Base-by-base conservation (phyloP, 2,113 vertebrate species). In the Cryptomyrus ogoouensis region DNA sequence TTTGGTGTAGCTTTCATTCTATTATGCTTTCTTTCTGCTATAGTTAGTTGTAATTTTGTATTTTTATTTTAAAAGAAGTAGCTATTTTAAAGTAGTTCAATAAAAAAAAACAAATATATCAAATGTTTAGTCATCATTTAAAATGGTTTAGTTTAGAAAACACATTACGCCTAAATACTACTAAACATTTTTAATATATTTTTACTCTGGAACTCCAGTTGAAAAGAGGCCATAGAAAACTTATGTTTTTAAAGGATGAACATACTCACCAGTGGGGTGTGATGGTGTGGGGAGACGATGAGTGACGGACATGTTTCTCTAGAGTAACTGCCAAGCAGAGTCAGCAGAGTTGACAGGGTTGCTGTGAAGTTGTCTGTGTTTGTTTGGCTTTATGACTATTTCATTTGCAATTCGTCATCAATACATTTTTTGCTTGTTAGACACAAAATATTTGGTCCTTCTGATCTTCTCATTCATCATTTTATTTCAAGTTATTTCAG, bases 401-500 rank as follows among this genome's bases (percentile, higher is more conserved):
- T 88, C 8, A 7, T 15, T 88, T 31, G 8, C 7, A 19, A 21
- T 88, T 88, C 21, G 24, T 62, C 35, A 52, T 52, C n/a, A 83
- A 46, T 89, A 39, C 12, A 19, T 70, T 52, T 83, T 83, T 21
- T 52, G 46, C 56, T 66, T 77, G 7, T 47, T 77, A 89, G 44
- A 49, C 27, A 89, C 17, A 77, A 89, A 77, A 77, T 31, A 77
- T 35, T n/a, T 53, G 15, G 50, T 21, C 5, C 24, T 50, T 88
- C 19, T 52, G 52, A 58, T 56, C 0, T 58, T 44, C 17, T 42
- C 19, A 49, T 49, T 89, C n/a, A 50, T 24, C 17, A 17, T 27
- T 3, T 80, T n/a, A n/a, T n/a, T n/a, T n/a, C n/a, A 13, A 86
- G 83, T 56, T 91, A 74, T 35, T 70, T 91, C 91, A 74, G n/a